Evolutionary conservation across 2,888 invertebrate genomes (phyloP).

Genomic region (Lacanobia oleracea): DNA sequence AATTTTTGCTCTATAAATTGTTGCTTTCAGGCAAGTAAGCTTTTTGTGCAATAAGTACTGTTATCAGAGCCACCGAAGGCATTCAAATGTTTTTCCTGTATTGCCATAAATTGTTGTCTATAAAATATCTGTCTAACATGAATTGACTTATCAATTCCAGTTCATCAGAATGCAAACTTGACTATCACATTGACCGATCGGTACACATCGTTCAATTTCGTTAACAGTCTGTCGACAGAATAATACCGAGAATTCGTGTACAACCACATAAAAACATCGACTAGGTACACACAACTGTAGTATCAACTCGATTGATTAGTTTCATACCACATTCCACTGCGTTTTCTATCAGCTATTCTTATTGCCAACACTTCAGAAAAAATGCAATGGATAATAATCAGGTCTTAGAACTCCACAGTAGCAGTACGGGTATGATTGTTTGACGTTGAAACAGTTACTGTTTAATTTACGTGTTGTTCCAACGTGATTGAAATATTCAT

Average conservation of each 20-base stretch:
- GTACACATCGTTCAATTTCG: conserved; percentile 47
- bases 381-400: conserved; percentile 43
- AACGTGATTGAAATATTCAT: conserved; percentile 62
- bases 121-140: background rate
- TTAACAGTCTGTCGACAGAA: conserved; percentile 28
- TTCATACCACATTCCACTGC: conserved; percentile 54
- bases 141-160: conserved; percentile 11
- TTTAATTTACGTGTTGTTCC: conserved; percentile 68
- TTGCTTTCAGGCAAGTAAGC: background rate
- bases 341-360: conserved; percentile 53
- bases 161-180: conserved; percentile 35
- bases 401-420: conserved; percentile 32
- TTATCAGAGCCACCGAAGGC: background rate
- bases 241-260: conserved; percentile 51
- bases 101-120: background rate
- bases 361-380: conserved; percentile 33
- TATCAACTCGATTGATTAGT: conserved; percentile 36
- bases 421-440: conserved; percentile 46
- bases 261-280: conserved; percentile 18
- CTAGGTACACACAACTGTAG: conserved; percentile 5
- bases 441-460: conserved; percentile 70
- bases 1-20: background rate
- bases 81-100: conserved; percentile 8
- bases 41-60: background rate
- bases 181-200: conserved; percentile 21